phyloP scores from a whole-genome alignment of 2,888 invertebrate species.

The Ischnura elegans region DNA sequence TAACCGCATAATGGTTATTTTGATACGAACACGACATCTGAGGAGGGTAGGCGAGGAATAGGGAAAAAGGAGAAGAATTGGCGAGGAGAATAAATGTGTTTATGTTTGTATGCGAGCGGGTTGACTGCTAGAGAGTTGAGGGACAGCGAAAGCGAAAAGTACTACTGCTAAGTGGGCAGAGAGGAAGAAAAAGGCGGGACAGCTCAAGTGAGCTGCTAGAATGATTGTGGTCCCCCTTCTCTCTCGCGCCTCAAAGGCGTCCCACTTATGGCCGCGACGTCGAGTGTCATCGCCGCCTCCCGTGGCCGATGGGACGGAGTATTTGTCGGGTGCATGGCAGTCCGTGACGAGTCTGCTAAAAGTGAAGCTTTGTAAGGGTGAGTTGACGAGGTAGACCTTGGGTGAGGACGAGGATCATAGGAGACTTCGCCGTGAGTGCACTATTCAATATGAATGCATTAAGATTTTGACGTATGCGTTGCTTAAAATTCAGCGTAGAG shows the following conservation, averaged over 20 bases:
- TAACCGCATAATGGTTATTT: slow-evolving; percentile 48
- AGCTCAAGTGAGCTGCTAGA: slow-evolving; percentile 32
- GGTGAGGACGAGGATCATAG: too few relatives aligned
- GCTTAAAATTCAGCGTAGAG: too few relatives aligned
- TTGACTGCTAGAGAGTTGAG: not conserved
- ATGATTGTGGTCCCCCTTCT: slow-evolving; percentile 22
- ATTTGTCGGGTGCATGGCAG: not conserved
- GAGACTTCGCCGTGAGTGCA: too few relatives aligned
- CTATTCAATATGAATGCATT: too few relatives aligned
- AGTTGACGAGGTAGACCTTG: too few relatives aligned
- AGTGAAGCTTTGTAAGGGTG: not conserved
- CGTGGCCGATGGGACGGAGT: not conserved
- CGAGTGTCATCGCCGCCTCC: not conserved
- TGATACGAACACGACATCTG: slow-evolving; percentile 55
- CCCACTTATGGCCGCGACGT: slow-evolving; percentile 17
- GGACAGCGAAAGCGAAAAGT: not conserved
- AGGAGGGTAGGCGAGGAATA: not conserved
- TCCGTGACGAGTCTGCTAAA: not conserved
- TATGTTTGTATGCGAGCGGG: not conserved
- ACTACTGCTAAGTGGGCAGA: not conserved
- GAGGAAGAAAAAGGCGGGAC: not conserved
- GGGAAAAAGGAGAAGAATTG: not conserved
- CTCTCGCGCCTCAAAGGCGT: slow-evolving; percentile 21
- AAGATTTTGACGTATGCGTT: too few relatives aligned
- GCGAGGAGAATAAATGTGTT: not conserved